Evolutionary conservation across 2,113 vertebrate species (phyloP), one percentile per base, ranked within the genome.

Genomic region (Rousettus leschenaultii): DNA sequence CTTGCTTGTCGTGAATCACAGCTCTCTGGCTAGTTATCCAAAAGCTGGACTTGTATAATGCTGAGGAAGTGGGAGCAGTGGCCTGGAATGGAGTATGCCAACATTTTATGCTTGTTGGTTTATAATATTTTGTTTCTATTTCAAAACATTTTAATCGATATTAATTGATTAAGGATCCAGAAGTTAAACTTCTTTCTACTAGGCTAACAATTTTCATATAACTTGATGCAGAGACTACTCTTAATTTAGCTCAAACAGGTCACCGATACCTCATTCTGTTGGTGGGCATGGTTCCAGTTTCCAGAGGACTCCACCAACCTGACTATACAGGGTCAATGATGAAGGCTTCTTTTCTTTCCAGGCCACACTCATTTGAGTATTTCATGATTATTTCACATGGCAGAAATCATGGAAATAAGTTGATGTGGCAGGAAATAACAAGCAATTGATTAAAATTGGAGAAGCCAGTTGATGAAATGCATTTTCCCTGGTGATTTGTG

Each of bases 371-470:
- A 2, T 16, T 13, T 8, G 89, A 65, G 61, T 0, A 4, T 59
- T 87, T 68, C 14, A 0, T 57, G 78, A 87, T 79, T 18, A 30
- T n/a, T 70, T 75, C 30, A 43, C 71, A 21, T 0, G 5, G 55
- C n/a, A 28, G 43, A 94, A 86, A 35, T 68, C 66, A 26, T 18
- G 83, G 80, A 84, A 71, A 84, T 61, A 57, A 83, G 40, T 15
- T 53, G 18, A 33, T 26, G 7, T 40, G 73, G 22, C 13, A 59
- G 78, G 4, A 45, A 66, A 94, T 93, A 89, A 78, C 65, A 75
- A 96, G 94, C 74, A 70, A 86, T 71, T 84, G 95, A 95, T 95
- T 95, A 91, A 86, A 89, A 93, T 38, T 57, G 86, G 87, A 96
- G 83, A 90, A 79, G 78, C 59, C 53, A 0, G 66, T 66, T 84